A percentile compares a stretch with the other conserved stretches of the same genome.
phyloP scores from a whole-genome alignment of 2,888 invertebrate genomes.

The Eilema caniola region DNA sequence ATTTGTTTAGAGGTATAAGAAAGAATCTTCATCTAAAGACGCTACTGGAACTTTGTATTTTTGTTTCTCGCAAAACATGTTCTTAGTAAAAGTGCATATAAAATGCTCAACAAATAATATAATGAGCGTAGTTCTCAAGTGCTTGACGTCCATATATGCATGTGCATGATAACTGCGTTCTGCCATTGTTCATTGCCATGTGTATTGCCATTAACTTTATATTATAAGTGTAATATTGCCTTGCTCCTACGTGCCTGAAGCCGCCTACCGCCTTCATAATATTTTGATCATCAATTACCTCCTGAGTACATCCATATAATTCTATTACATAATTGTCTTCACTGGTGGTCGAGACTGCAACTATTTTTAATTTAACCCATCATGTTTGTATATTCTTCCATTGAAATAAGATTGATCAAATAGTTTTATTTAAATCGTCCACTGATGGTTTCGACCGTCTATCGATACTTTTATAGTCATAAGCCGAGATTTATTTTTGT shows the following conservation, averaged over 20 bases:
- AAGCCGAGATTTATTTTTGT: background rate
- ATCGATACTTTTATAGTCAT: background rate
- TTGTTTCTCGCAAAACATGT: too few species aligned
- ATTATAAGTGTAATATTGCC: background rate
- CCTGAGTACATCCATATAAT: background rate
- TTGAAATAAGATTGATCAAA: background rate
- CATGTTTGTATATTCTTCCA: background rate
- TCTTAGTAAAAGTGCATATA: background rate
- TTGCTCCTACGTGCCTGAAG: background rate
- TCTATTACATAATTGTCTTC: background rate
- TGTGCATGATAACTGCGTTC: background rate
- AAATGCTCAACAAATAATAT: background rate
- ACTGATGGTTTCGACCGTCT: background rate
- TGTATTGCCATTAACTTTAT: background rate
- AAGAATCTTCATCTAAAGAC: too few species aligned
- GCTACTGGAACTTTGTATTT: too few species aligned
- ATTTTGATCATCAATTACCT: too few species aligned
- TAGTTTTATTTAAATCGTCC: background rate
- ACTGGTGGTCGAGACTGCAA: background rate
- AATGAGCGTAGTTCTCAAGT: background rate
- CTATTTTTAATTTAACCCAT: background rate
- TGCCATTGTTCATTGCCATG: background rate
- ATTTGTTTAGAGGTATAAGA: too few species aligned
- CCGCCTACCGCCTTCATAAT: background rate
- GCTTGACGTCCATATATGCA: background rate